Conservation (phyloP, 2,113 vertebrate genomes). For the Heterocephalus glaber region DNA sequence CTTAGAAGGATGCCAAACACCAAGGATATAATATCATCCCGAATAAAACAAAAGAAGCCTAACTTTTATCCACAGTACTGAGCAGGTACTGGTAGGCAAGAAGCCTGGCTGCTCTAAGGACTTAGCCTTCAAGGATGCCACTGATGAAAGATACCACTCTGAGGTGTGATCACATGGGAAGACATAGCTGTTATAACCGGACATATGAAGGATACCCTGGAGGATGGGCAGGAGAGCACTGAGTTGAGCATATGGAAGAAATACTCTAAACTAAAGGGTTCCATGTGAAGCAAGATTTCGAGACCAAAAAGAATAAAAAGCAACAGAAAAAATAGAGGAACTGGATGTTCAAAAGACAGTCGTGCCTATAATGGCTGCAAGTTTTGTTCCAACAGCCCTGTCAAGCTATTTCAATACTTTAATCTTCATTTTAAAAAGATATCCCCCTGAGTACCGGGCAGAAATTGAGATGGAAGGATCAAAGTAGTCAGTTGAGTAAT, state of each 20-base stretch:
- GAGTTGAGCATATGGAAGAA: background rate
- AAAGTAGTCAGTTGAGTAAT: background rate
- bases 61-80: background rate
- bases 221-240: background rate
- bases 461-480: background rate
- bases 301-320: background rate
- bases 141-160: background rate
- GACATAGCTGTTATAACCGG: rapidly evolving
- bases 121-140: background rate
- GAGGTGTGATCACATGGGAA: background rate
- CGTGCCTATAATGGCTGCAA: background rate
- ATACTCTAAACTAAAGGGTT: background rate
- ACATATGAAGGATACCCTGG: background rate
- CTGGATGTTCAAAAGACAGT: background rate
- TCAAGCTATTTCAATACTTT: background rate
- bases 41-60: background rate
- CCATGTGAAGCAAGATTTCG: background rate
- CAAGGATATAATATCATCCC: too few relatives aligned
- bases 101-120: rapidly evolving
- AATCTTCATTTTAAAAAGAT: background rate
- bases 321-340: background rate
- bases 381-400: background rate
- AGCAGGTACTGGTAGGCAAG: background rate
- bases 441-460: background rate
- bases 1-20: background rate